Base-by-base conservation (phyloP, 2,888 invertebrate species). In the Eupeodes latifasciatus region DNA sequence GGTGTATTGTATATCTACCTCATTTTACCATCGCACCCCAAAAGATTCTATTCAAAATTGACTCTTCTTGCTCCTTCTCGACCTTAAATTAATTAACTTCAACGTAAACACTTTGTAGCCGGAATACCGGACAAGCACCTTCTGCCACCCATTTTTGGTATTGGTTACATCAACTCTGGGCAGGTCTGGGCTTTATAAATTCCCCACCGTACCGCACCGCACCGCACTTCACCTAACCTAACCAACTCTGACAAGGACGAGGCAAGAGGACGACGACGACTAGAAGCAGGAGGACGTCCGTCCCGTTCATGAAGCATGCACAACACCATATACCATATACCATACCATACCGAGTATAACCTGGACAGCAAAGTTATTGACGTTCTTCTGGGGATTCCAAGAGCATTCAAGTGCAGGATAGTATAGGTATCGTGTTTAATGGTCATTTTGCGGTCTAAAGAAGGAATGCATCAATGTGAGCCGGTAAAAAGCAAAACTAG, bases 61-160 rank as follows among this genome's bases (percentile, higher is more conserved):
- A 61, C 74, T 51, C 61, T 67, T 49, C 49, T 34, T 36, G 14
- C 47, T 44, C 40, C 67, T 12, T 11, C 64, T 75, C 44, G 59
- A 57, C 69, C 53, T 55, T 44, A 44, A 78, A 83, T 69, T 79
- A 79, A 83, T 86, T 86, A 86, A 83, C 86, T 78, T 57, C 83
- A 71, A 86, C 51, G 57, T 62, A 82, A 86, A 75, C 74, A 83
- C 57, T 86, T 78, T 79, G 64, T 75, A 75, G 62, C 49, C 62
- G 59, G 82, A 82, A 83, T 71, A 79, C 75, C 64, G 62, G 27
- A 62, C 72, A 78, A 69, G 47, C 27, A 74, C n/a, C 16, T 53
- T 40, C 59, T 47, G n/a, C 19, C 44, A 14, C 47, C 59, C 27
- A 14, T 49, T 49, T 27, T 27, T 27, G 27, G 27, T 27, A 27